Percentiles rank a stretch among this genome's conserved stretches.
phyloP scores from a whole-genome alignment of 1,140 invertebrate genomes.

The Conus ventricosus region DNA sequence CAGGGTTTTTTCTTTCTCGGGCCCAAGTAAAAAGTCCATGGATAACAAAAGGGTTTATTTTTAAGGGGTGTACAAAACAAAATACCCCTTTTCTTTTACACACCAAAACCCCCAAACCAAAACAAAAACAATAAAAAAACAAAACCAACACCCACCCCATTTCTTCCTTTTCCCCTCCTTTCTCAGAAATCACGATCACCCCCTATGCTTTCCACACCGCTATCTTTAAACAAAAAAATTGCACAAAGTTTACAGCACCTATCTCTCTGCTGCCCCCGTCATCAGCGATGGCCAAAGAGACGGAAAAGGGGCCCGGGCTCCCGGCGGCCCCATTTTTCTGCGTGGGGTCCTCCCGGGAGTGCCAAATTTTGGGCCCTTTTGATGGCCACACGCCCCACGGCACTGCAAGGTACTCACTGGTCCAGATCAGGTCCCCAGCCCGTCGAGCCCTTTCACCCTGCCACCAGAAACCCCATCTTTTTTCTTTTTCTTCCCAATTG shows the following conservation, averaged over 20 bases:
- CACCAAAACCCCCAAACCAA: too few species aligned
- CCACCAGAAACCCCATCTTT: not conserved
- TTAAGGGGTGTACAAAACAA: too few species aligned
- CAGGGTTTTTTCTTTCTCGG: too few species aligned
- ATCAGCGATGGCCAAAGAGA: conserved; percentile 92
- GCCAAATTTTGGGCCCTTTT: conserved; percentile 90
- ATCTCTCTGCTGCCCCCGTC: conserved; percentile 86
- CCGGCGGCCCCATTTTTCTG: conserved; percentile 60
- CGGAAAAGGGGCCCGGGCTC: conserved; percentile 87
- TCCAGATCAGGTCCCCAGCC: conserved; percentile 97
- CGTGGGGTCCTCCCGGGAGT: too few species aligned
- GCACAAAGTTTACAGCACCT: conserved; percentile 75
- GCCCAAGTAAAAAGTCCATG: too few species aligned
- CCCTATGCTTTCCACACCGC: too few species aligned
- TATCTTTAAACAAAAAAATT: not conserved
- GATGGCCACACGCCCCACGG: conserved; percentile 93
- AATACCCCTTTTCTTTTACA: too few species aligned
- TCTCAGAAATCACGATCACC: too few species aligned
- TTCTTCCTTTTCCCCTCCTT: too few species aligned
- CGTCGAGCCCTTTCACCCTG: conserved; percentile 94
- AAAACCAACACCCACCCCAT: too few species aligned
- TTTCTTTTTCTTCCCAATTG: not conserved
- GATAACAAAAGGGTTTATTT: too few species aligned
- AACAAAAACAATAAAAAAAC: too few species aligned
- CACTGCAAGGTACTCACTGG: conserved; percentile 92